Evolutionary conservation across 2,797 vertebrate genomes (phyloP), one percentile per base, ranked within the genome.

Genomic region (Pseudocheirus occidentalis): DNA sequence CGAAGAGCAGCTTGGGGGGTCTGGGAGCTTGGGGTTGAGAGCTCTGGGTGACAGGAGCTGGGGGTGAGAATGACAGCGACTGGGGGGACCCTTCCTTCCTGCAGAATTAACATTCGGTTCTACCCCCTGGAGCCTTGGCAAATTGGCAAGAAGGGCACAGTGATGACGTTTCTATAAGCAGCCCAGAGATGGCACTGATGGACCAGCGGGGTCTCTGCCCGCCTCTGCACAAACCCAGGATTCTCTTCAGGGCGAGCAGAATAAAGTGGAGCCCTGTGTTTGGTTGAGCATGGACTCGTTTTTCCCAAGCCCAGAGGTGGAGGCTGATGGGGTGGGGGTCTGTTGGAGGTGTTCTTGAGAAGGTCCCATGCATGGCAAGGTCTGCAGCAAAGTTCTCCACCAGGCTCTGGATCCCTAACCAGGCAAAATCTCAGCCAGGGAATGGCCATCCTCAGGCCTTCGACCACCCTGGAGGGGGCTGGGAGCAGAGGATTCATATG

Each of bases 141-240:
- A 98, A 99, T 99, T 0, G 99, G 99, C 95, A 99, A 99, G 99
- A 99, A 99, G n/a, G 98, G 99, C 96, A 99, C 99, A 0, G 99
- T 99, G 73, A 98, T 99, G 99, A 99, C 99, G 0, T 99, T 99
- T 98, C 96, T 99, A 96, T 99, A 98, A 99, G 94, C 3, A 55
- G 29, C 46, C n/a, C n/a, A 28, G 21, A 34, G 53, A 81, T 21
- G 66, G 66, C 40, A 7, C n/a, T 46, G n/a, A 40, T 7, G n/a
- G 66, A 81, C 16, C 66, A 40, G 66, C 1, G 12, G 12, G 13
- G 21, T 59, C 31, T 66, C 31, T 66, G 31, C 59, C 59, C 59
- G 2, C 62, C 16, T 34, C n/a, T 0, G 2, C n/a, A 81, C 13
- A 34, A 62, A 34, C n/a, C 66, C 0, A 40, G 66, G n/a, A 81